Conservation (phyloP, 2,797 vertebrate genomes). For the Tamandua tetradactyla region DNA sequence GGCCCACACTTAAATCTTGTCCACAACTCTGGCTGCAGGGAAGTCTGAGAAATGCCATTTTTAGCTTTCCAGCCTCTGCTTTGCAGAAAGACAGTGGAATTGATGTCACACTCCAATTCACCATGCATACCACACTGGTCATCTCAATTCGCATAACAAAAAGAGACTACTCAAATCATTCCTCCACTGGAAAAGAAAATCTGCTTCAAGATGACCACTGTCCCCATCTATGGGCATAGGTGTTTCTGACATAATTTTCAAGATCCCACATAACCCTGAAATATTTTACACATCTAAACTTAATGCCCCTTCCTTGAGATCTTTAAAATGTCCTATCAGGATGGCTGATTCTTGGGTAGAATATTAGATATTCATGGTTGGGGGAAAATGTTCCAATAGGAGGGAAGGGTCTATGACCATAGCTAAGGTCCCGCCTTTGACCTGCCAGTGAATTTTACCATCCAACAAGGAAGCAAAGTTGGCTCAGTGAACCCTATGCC, state of each 20-base stretch:
- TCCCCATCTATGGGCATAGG: not conserved
- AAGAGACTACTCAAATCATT: not conserved
- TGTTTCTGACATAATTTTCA: not conserved
- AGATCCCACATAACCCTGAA: not conserved
- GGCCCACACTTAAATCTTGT: not conserved
- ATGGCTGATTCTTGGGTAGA: not conserved
- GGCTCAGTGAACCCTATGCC: not conserved
- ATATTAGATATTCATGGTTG: not conserved
- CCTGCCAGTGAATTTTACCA: not conserved
- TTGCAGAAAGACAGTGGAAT: not conserved
- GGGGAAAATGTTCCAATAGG: not conserved
- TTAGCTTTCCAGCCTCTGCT: no score
- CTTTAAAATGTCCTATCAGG: not conserved
- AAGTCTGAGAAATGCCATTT: no score
- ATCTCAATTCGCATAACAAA: not conserved
- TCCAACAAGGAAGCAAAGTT: not conserved
- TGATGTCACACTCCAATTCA: not conserved
- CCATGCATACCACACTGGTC: not conserved
- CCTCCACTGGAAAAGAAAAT: no score
- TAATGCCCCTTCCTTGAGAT: not conserved
- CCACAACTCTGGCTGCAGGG: no score
- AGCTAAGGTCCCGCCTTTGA: not conserved
- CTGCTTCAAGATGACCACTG: not conserved
- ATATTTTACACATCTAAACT: not conserved
- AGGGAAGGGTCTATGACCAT: not conserved